These are phyloP conservation scores for Resseliella maxima DNA, from an alignment of 2,888 invertebrate species.

Conservation along the genomic window DNA sequence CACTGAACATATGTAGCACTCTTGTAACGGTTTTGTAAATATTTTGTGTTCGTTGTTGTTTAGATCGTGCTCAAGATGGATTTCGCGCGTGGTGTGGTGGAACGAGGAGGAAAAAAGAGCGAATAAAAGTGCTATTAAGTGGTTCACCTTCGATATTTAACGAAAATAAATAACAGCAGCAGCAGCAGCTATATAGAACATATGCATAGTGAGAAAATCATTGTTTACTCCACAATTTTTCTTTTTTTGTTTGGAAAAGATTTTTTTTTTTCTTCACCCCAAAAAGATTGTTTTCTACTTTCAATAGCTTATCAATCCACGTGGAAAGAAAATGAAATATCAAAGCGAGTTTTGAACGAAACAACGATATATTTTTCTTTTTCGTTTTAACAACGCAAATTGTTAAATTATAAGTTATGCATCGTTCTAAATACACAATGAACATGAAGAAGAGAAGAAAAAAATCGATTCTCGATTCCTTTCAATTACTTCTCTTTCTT, in stretches of 20 bases:
- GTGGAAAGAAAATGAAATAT: not conserved
- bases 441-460: too few relatives aligned
- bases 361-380: not conserved
- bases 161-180: constrained; percentile 18
- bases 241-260: not conserved
- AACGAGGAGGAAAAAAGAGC: not conserved
- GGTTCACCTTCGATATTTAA: constrained; percentile 47
- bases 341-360: too few relatives aligned
- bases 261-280: not conserved
- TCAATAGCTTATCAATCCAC: not conserved
- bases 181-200: constrained; percentile 1
- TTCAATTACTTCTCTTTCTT: constrained; percentile 23
- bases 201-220: constrained; percentile 46
- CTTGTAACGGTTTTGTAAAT: constrained; percentile 54
- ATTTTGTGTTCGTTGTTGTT: constrained; percentile 42
- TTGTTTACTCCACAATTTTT: not conserved
- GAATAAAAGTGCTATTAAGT: constrained; percentile 44
- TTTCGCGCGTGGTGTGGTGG: constrained; percentile 17
- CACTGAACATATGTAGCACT: constrained; percentile 46
- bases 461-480: not conserved
- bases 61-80: constrained; percentile 55
- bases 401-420: constrained; percentile 26
- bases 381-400: too few relatives aligned
- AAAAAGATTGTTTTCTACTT: not conserved
- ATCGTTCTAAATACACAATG: constrained; percentile 39